Evolutionary conservation across 2,888 invertebrate genomes (phyloP), one percentile per base, ranked within the genome.

Genomic region (Eugnorisma glareosa): DNA sequence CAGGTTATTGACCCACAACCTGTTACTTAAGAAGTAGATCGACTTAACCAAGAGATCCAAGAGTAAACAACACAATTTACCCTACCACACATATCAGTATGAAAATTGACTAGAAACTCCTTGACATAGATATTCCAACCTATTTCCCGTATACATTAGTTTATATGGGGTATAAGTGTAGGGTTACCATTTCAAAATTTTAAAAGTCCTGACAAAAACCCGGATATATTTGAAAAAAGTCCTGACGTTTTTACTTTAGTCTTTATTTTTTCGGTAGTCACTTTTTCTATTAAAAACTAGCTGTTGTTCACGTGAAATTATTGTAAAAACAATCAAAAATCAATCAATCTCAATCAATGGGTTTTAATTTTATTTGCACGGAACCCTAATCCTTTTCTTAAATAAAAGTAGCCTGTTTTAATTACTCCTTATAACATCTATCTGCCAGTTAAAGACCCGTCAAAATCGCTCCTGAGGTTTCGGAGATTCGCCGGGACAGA

Each of bases 91-190:
- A 71, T 61, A 84, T 80, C 67, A 61, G 37, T 2, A 72, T 75
- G 31, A 37, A 28, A 64, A 61, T 64, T 37, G 11, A 21, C 70
- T 64, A 64, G 51, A 80, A 71, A 31, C 82, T 77, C 77, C 82
- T 83, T 82, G 83, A 83, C 85, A 85, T 73, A 48, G 68, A 77
- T 83, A 48, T 85, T 85, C 82, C 82, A 71, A 82, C 85, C 83
- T 73, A 77, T 77, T 85, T 83, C 70, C 48, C 61, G 10, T 74
- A 40, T n/a, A 59, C n/a, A 45, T 28, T 73, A 67, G 57, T 59
- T 61, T 59, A 75, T 37, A 45, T 35, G 45, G 48, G 31, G n/a
- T 37, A 63, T 63, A 37, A n/a, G n/a, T n/a, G 40, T 40, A 64
- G 64, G 64, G 64, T n/a, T 4, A 40, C 64, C 64, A 64, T 7